These are phyloP conservation scores for Asarcornis scutulata DNA, from an alignment of 2,113 vertebrate genomes.

Conservation along the genomic window DNA sequence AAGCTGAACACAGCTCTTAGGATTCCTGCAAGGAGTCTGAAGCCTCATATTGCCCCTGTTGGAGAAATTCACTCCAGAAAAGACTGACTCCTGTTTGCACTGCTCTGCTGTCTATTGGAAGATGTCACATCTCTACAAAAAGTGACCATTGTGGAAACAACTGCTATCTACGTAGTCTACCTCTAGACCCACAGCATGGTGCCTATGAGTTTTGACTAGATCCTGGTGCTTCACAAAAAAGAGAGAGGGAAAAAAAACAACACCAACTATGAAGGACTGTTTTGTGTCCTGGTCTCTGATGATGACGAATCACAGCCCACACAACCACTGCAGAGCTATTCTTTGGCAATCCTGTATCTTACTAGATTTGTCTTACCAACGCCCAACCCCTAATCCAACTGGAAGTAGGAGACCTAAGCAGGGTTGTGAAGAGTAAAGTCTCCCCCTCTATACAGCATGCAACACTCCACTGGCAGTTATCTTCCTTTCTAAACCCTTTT, in stretches of 20 bases:
- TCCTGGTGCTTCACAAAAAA: not conserved
- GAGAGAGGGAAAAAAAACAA: not conserved
- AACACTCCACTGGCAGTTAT: not conserved
- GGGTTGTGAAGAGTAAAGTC: not conserved
- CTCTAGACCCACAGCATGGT: not conserved
- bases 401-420: not conserved
- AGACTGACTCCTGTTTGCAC: not conserved
- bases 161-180: not conserved
- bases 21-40: not conserved
- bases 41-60: rapidly evolving
- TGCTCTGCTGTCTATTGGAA: not conserved
- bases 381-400: not conserved
- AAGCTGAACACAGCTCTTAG: not conserved
- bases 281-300: not conserved
- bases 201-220: not conserved
- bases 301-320: not conserved
- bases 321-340: not conserved
- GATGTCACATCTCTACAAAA: not conserved
- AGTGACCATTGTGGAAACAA: not conserved
- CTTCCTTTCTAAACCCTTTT: not conserved
- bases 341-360: not conserved
- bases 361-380: not conserved
- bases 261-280: not conserved
- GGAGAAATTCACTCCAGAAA: not conserved
- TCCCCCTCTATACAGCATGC: not conserved